phyloP scores from a whole-genome alignment of 2,888 invertebrate genomes.

The Catocala nupta region DNA sequence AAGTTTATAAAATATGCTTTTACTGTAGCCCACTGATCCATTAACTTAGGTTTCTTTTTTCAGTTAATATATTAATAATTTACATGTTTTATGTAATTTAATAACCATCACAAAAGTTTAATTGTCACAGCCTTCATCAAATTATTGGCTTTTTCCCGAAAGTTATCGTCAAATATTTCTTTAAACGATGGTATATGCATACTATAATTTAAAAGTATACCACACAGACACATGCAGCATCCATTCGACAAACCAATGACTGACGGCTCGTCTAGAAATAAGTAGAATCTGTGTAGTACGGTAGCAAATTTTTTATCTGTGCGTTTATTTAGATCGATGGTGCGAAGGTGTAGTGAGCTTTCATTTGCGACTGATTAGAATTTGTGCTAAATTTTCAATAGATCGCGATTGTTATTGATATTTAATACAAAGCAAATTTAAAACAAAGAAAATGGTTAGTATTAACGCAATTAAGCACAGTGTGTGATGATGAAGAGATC shows the following conservation, averaged over 20 bases:
- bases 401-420: constrained; percentile 19
- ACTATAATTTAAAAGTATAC: too few relatives aligned
- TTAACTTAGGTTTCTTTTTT: too few relatives aligned
- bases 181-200: too few relatives aligned
- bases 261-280: constrained; percentile 1
- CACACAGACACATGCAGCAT: too few relatives aligned
- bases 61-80: too few relatives aligned
- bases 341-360: constrained; percentile 55
- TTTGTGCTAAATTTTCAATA: constrained; percentile 38
- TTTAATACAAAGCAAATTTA: constrained; percentile 23
- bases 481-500: constrained; percentile 8
- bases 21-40: too few relatives aligned
- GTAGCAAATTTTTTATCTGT: constrained; percentile 41
- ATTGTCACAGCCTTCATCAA: too few relatives aligned
- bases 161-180: too few relatives aligned
- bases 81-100: too few relatives aligned
- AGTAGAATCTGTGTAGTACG: not conserved
- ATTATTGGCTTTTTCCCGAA: too few relatives aligned
- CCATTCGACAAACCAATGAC: not conserved
- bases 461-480: constrained; percentile 10
- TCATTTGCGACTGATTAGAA: constrained; percentile 54
- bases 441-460: constrained; percentile 51
- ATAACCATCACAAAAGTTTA: too few relatives aligned
- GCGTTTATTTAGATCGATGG: constrained; percentile 65
- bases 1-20: too few relatives aligned